phyloP scores from a whole-genome alignment of 2,797 vertebrate genomes.

The Gymnoscopelus microlampas region DNA sequence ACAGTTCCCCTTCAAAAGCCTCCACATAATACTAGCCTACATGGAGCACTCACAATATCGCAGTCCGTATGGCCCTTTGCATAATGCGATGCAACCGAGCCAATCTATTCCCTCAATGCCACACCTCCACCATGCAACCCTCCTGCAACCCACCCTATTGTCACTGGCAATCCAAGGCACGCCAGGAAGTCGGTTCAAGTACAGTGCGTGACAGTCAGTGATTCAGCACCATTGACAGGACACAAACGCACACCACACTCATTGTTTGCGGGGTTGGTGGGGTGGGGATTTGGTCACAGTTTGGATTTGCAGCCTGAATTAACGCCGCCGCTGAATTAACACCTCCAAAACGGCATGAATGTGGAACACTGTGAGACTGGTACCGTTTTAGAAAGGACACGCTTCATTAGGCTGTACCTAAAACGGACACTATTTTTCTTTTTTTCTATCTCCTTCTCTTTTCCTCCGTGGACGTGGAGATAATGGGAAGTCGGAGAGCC shows the following conservation, averaged over 20 bases:
- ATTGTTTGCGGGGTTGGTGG: no score
- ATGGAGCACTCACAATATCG: no score
- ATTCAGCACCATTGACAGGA: not conserved
- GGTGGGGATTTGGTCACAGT: not conserved
- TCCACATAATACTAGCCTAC: no score
- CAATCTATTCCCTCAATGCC: no score
- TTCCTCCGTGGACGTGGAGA: not conserved
- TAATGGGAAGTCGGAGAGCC: no score
- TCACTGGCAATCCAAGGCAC: not conserved
- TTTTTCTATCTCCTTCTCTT: not conserved
- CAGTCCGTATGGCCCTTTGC: no score
- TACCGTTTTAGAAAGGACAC: slow-evolving; percentile 26
- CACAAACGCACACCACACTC: no score
- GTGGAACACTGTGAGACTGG: slow-evolving; percentile 17
- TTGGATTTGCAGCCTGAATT: slow-evolving; percentile 30
- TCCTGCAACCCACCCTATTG: not conserved
- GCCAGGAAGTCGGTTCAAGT: not conserved
- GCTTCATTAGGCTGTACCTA: slow-evolving; percentile 43
- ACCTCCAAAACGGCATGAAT: slow-evolving; percentile 11
- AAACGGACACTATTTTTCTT: slow-evolving; percentile 18
- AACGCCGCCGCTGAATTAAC: slow-evolving; percentile 36
- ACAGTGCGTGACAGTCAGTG: not conserved
- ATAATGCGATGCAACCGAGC: no score
- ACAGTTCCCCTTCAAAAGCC: no score
- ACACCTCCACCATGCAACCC: no score